phyloP scores from a whole-genome alignment of 2,113 vertebrate species.

The Naja naja region DNA sequence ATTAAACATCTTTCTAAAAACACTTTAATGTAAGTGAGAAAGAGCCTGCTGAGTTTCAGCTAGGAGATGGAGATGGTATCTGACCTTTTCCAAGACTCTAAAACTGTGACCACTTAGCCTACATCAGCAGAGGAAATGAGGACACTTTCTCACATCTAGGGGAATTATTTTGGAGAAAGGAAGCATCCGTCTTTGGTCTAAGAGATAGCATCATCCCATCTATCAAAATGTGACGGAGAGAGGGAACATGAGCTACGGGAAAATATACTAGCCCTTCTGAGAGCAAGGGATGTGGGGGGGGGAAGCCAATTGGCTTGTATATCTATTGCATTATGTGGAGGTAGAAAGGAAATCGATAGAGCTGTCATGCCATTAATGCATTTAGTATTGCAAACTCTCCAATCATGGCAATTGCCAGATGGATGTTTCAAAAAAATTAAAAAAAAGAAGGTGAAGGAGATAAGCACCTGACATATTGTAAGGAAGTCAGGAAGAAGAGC shows the following conservation, averaged over 20 bases:
- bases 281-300: constrained; percentile 8
- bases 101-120: background rate
- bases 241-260: constrained; percentile 24
- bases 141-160: background rate
- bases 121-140: background rate
- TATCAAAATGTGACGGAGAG: constrained; percentile 27
- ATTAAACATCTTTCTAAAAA: constrained; percentile 9
- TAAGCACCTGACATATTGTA: constrained; percentile 22
- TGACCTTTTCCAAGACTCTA: background rate
- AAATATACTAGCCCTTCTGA: constrained; percentile 33
- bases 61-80: background rate
- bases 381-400: constrained; percentile 7
- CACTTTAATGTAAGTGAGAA: constrained; percentile 7
- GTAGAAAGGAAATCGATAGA: constrained; percentile 44
- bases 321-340: constrained; percentile 25
- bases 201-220: constrained; percentile 22
- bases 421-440: constrained; percentile 46
- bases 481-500: background rate
- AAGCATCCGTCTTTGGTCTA: constrained; percentile 14
- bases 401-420: constrained; percentile 34
- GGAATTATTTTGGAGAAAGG: background rate
- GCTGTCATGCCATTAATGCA: constrained; percentile 41
- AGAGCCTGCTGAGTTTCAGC: background rate
- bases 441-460: constrained; percentile 6
- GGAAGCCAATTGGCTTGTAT: constrained; percentile 20